These are phyloP conservation scores for Zosterops lateralis DNA, from an alignment of 2,113 vertebrate species.

Conservation along the genomic window DNA sequence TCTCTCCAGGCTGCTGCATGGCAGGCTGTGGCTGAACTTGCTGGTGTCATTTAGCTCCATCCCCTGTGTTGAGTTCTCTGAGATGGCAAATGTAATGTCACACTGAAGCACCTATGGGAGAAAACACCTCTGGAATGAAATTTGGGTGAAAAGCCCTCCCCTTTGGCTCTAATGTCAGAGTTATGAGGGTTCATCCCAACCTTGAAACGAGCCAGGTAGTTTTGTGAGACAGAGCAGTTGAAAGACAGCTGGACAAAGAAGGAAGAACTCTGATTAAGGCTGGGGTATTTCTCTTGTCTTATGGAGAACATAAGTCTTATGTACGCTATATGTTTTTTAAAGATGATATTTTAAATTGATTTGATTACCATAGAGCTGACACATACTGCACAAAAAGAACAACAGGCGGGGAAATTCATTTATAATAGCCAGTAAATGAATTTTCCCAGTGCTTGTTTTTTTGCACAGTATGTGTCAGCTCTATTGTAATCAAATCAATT, in stretches of 20 bases:
- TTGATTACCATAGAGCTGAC: conserved; percentile 51
- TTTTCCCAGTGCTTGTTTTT: conserved; percentile 48
- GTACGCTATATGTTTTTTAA: not conserved
- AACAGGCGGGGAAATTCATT: conserved; percentile 46
- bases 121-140: not conserved
- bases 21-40: not conserved
- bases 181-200: not conserved
- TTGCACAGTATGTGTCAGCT: conserved; percentile 38
- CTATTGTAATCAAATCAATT: conserved; percentile 55
- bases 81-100: not conserved
- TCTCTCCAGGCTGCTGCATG: not conserved
- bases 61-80: not conserved
- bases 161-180: not conserved
- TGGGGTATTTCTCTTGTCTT: not conserved
- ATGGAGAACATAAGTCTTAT: not conserved
- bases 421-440: conserved; percentile 55
- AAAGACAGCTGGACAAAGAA: not conserved
- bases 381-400: conserved; percentile 43
- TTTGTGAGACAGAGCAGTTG: not conserved
- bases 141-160: not conserved
- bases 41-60: not conserved
- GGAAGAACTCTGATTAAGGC: not conserved
- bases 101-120: not conserved
- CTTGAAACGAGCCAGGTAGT: not conserved
- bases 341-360: conserved; percentile 41